Percentiles rank a stretch among this genome's conserved stretches.
These are phyloP conservation scores for Halotydeus destructor DNA, from an alignment of 1,140 invertebrate species.

Conservation along the genomic window DNA sequence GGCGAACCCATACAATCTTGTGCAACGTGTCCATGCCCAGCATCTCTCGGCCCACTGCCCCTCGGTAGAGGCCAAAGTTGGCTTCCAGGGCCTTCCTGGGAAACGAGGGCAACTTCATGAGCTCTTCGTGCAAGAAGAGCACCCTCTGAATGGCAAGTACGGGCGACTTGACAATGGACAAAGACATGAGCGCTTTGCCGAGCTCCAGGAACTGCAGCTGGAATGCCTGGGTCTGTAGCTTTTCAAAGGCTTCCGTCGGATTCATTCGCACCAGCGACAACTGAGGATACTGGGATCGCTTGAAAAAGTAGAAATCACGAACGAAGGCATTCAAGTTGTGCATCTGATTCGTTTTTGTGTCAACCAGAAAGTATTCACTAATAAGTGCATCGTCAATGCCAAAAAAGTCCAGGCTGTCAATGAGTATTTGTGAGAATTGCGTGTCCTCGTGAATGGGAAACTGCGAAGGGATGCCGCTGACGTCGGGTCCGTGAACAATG, in stretches of 20 bases:
- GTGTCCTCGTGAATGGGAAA: conserved; percentile 98
- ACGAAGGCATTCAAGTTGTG: conserved; percentile 58
- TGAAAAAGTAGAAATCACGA: conserved; percentile 96
- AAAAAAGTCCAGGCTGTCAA: conserved; percentile 92
- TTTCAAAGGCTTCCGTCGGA: conserved; percentile 68
- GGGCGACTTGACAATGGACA: conserved; percentile 19
- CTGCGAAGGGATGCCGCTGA: conserved; percentile 86
- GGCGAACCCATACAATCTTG: conserved; percentile 90
- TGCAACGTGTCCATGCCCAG: conserved; percentile 85
- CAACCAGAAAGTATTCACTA: conserved; percentile 78
- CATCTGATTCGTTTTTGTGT: conserved; percentile 81
- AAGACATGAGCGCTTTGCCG: conserved; percentile 41
- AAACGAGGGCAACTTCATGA: conserved; percentile 95
- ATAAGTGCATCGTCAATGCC: conserved; percentile 75
- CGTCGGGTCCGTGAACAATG: conserved; percentile 81
- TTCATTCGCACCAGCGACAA: conserved; percentile 83
- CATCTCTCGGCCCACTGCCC: conserved; percentile 73
- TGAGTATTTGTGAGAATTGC: conserved; percentile 81
- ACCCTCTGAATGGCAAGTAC: conserved; percentile 68
- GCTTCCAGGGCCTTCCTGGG: conserved; percentile 91
- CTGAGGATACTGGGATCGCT: conserved; percentile 92
- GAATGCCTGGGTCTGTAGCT: conserved; percentile 75
- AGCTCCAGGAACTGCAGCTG: conserved; percentile 89
- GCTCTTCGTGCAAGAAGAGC: conserved; percentile 95
- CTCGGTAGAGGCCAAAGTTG: conserved; percentile 79